Base-by-base conservation (phyloP, 2,888 invertebrate species). In the Cybosia mesomella region DNA sequence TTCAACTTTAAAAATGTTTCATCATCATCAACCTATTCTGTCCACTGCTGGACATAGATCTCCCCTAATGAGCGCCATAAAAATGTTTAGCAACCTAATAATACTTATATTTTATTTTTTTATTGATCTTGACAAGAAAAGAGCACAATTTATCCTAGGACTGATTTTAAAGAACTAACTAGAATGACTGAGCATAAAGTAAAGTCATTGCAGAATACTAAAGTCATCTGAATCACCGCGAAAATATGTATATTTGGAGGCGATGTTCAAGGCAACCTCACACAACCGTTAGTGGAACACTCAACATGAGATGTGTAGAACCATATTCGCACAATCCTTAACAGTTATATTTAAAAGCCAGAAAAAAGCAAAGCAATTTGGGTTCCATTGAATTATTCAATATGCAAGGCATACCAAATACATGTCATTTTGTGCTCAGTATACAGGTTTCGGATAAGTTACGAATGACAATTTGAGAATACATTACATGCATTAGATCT, bases 361-460 rank as follows among this genome's bases (percentile, higher is more conserved):
- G 55, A 53, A 58, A 70, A 75, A 73, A 68, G 70, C 67, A 79
- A 70, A 66, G 39, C 62, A 69, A 80, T 76, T 73, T 80, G 60
- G 79, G 76, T 62, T 71, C 65, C 68, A 67, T 75, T 87, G 83
- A 83, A 86, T 86, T 71, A 87, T 87, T 83, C 83, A 85, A 78
- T 28, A 18, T 67, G 62, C 54, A 18, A 34, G 8, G 24, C 70
- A 55, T 75, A 58, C 71, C 62, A 73, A 60, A 64, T 65, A 55
- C 57, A 60, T 67, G 72, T 32, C 65, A 57, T 24, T 80, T 78
- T 75, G 58, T 62, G 76, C 74, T 70, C 79, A 72, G 77, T 72
- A 76, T 78, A 82, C 79, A 71, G 82, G 80, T 78, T 71, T 70
- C 61, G 71, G 64, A 77, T 73, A 71, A 73, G 67, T 74, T 70